phyloP scores from a whole-genome alignment of 2,888 invertebrate species.

The Caenorhabditis sulstoni region DNA sequence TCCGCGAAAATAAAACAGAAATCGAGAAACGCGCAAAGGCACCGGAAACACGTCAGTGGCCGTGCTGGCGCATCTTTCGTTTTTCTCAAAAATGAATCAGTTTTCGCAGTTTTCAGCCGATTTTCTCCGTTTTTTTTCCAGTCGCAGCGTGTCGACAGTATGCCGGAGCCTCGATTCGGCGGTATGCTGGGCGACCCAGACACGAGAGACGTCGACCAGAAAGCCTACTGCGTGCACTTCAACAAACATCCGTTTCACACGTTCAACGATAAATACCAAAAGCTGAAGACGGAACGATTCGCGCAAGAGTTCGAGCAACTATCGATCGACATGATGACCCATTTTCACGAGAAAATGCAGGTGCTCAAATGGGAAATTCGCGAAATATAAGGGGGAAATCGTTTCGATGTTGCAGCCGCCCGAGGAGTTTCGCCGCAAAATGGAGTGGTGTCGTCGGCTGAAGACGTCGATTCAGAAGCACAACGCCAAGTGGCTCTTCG shows the following conservation, averaged over 20 bases:
- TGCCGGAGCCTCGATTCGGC: background rate
- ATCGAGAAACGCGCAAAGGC: constrained; percentile 8
- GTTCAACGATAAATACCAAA: constrained; percentile 11
- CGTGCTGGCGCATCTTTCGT: background rate
- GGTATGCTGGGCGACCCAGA: background rate
- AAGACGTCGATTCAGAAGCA: constrained; percentile 30
- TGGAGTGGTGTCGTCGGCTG: constrained; percentile 36
- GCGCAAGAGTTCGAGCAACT: constrained; percentile 11
- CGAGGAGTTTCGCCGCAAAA: constrained; percentile 40
- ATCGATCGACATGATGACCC: constrained; percentile 10
- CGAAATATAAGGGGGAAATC: background rate
- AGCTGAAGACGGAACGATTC: too few relatives aligned
- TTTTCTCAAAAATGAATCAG: background rate
- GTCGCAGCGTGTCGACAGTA: too few relatives aligned
- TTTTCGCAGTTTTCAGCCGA: background rate
- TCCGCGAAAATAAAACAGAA: constrained; percentile 1
- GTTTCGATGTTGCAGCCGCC: constrained; percentile 25
- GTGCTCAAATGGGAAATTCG: background rate
- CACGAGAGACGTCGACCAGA: background rate
- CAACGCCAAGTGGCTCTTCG: constrained; percentile 52
- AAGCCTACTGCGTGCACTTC: background rate
- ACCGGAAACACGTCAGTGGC: constrained; percentile 3
- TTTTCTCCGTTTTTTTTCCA: constrained; percentile 6
- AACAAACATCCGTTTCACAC: constrained; percentile 1
- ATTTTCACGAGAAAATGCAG: background rate